These are phyloP conservation scores for Prostheceraeus crozeri DNA, from an alignment of 2,888 invertebrate species.

Conservation along the genomic window DNA sequence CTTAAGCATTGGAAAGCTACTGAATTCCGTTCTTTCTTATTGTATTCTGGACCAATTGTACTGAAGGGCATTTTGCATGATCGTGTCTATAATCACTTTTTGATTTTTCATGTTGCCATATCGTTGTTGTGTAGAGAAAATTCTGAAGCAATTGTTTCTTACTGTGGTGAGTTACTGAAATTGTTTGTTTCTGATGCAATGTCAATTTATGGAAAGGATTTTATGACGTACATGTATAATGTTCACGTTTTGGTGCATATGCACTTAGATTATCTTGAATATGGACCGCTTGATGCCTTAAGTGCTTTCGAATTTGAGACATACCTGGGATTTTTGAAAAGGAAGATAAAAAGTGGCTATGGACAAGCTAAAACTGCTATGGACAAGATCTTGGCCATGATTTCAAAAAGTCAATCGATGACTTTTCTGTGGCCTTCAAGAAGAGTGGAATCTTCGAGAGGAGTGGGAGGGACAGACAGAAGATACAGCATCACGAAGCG, in stretches of 20 bases:
- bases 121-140: not conserved
- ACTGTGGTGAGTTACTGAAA: no score
- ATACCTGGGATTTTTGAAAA: slow-evolving; percentile 35
- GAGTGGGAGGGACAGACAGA: no score
- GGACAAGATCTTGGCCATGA: no score
- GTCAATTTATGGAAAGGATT: slow-evolving; percentile 38
- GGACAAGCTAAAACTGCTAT: no score
- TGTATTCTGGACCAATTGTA: not conserved
- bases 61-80: slow-evolving; percentile 15
- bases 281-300: slow-evolving; percentile 34
- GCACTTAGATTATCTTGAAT: slow-evolving; percentile 16
- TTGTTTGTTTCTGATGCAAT: no score
- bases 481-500: no score
- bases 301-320: slow-evolving; percentile 39
- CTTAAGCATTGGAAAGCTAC: slow-evolving; percentile 10
- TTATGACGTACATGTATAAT: slow-evolving; percentile 38
- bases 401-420: no score
- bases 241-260: slow-evolving; percentile 36
- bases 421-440: no score
- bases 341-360: no score
- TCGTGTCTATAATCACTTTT: slow-evolving; percentile 7
- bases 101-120: slow-evolving; percentile 3
- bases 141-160: no score
- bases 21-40: slow-evolving; percentile 19
- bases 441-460: no score